Conservation (phyloP, 2,113 vertebrate species). For the Sialia sialis region DNA sequence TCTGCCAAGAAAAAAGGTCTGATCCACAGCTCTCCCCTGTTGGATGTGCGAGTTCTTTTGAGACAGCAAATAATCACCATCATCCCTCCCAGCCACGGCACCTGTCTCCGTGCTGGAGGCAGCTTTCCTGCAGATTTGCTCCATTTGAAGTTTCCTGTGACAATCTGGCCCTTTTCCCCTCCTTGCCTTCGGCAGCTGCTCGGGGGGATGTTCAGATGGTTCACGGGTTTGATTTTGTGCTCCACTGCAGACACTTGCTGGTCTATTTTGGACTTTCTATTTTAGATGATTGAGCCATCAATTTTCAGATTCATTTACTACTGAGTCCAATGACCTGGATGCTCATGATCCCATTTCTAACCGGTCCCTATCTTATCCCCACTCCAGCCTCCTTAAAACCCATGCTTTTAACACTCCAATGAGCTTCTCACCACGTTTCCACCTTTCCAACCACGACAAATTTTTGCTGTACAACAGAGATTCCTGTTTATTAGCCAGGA, state of each 20-base stretch:
- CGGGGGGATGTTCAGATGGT: background rate
- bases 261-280: background rate
- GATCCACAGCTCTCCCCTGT: background rate
- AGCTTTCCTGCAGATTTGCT: background rate
- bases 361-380: background rate
- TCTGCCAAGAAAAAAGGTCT: conserved; percentile 31
- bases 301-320: conserved; percentile 20
- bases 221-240: conserved; percentile 46
- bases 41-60: conserved; percentile 32
- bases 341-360: background rate
- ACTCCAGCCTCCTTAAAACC: background rate
- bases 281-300: conserved; percentile 21
- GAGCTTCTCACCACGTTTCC: background rate
- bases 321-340: background rate
- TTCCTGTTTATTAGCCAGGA: background rate
- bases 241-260: background rate
- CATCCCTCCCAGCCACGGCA: background rate
- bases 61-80: conserved; percentile 31
- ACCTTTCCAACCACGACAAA: background rate
- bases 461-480: background rate
- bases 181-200: conserved; percentile 13
- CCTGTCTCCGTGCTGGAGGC: background rate
- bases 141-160: background rate
- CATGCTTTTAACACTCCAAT: background rate
- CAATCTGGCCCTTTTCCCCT: background rate